These are phyloP conservation scores for Agapornis canus DNA, from an alignment of 2,797 vertebrate genomes.

Conservation along the genomic window DNA sequence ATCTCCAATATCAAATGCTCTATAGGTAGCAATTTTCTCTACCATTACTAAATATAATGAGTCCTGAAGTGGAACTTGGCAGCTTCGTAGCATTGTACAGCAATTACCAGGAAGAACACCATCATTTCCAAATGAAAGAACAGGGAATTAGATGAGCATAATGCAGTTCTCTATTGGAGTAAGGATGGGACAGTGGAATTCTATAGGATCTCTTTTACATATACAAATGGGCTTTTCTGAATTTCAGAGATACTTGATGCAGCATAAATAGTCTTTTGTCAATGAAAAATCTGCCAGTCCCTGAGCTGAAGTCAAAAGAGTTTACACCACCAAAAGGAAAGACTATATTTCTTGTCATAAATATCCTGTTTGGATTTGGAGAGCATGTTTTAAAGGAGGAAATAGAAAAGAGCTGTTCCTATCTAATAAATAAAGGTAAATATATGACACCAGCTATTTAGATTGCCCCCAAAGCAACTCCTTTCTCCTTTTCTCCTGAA, in stretches of 20 bases:
- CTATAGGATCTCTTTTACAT: constrained; percentile 28
- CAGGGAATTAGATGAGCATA: constrained; percentile 31
- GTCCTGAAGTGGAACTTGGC: constrained; percentile 46
- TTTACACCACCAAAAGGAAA: background rate
- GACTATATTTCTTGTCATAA: constrained; percentile 8
- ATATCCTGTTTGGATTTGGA: background rate
- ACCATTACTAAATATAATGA: constrained; percentile 41
- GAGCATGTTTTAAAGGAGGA: background rate
- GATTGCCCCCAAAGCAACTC: constrained; percentile 25
- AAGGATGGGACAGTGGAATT: constrained; percentile 31
- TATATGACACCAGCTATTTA: constrained; percentile 8
- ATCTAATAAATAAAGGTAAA: constrained; percentile 50
- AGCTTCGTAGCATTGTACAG: constrained; percentile 23
- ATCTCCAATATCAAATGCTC: background rate
- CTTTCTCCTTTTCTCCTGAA: constrained; percentile 39
- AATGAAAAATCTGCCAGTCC: background rate
- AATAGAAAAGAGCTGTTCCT: background rate
- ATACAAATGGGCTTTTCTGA: constrained; percentile 22
- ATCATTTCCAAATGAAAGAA: constrained; percentile 55
- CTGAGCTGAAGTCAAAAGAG: background rate
- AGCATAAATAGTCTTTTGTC: constrained; percentile 37
- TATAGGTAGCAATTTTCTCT: constrained; percentile 7
- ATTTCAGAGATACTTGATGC: background rate
- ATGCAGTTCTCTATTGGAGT: background rate
- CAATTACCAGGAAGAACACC: constrained; percentile 31